A percentile compares a stretch with the other conserved stretches of the same genome.
Conservation (phyloP, 2,888 invertebrate species). For the Hyles lineata region DNA sequence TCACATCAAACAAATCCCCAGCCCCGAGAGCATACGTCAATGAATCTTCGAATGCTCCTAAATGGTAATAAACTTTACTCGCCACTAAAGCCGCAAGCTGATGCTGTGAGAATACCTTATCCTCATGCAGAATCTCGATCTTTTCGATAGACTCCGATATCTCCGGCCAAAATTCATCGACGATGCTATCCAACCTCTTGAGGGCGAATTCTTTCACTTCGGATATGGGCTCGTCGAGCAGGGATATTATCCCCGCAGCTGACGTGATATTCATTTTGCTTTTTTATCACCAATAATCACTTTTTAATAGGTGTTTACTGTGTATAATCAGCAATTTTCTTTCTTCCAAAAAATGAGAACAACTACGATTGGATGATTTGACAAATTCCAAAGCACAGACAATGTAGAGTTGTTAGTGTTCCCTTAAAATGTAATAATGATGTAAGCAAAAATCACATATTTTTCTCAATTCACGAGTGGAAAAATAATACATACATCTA, state of each 20-base stretch:
- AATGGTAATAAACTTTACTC: slow-evolving; percentile 99
- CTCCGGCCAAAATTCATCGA: slow-evolving; percentile 99
- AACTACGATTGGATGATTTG: slow-evolving; percentile 70
- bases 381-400: slow-evolving; percentile 70
- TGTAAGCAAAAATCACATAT: background rate
- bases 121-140: slow-evolving; percentile 98
- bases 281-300: slow-evolving; percentile 40
- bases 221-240: slow-evolving; percentile 96
- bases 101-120: slow-evolving; percentile 93
- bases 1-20: slow-evolving; percentile 97
- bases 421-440: background rate
- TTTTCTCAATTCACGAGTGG: background rate
- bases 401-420: slow-evolving; percentile 34
- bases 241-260: slow-evolving; percentile 96
- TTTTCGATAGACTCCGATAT: slow-evolving; percentile 99
- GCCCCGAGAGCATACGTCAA: slow-evolving; percentile 98
- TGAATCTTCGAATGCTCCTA: slow-evolving; percentile 98
- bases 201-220: slow-evolving; percentile 97
- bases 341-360: slow-evolving; percentile 48
- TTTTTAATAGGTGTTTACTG: slow-evolving; percentile 30
- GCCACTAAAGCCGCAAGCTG: slow-evolving; percentile 98
- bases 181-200: slow-evolving; percentile 95
- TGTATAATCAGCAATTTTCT: slow-evolving; percentile 39
- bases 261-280: slow-evolving; percentile 81
- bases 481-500: no score